Base-by-base conservation (phyloP, 2,797 vertebrate genomes). In the Muscicapa comitata region DNA sequence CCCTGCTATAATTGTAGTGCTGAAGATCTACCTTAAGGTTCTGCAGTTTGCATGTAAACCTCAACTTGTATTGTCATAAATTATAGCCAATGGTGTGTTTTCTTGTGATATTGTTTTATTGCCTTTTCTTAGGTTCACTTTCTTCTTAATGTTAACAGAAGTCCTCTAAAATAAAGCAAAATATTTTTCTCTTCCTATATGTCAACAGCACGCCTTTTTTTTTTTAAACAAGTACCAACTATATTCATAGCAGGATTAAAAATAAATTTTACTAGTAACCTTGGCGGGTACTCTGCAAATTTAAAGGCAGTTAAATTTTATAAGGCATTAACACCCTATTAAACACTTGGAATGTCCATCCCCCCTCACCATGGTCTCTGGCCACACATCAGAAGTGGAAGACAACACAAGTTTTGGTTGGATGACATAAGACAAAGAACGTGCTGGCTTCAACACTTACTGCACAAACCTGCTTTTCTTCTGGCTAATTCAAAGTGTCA, bases 401-500 rank as follows among this genome's bases (percentile, higher is more conserved):
- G 10, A 48, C n/a, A 74, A 37, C 37, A 31, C n/a, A 24, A 4
- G 4, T 25, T 62, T 93, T 73, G 51, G n/a, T 25, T 83, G 82
- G 65, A 55, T 91, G 81, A 70, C 65, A 57, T 11, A 51, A 92
- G 82, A 88, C 58, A 86, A 85, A 92, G 80, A 95, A 54, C 6
- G 6, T 54, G 25, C 58, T 89, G 74, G 48, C 93, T 95, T 88
- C 65, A 38, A 88, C 70, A 68, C 29, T 76, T 85, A 61, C 9
- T 81, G 73, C 86, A 74, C 14, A 58, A 50, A 65, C 15, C 38
- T 84, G 72, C 45, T 16, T 18, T 97, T 94, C 86, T 95, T 93
- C 63, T 90, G 78, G 73, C 55, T 97, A 97, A 97, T 98, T 97
- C 94, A 93, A 90, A 97, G 93, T 94, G 88, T 96, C 96, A 93